Percentiles rank a stretch among this genome's conserved stretches.
These are phyloP conservation scores for Tineola bisselliella DNA, from an alignment of 2,888 invertebrate species.

Conservation along the genomic window DNA sequence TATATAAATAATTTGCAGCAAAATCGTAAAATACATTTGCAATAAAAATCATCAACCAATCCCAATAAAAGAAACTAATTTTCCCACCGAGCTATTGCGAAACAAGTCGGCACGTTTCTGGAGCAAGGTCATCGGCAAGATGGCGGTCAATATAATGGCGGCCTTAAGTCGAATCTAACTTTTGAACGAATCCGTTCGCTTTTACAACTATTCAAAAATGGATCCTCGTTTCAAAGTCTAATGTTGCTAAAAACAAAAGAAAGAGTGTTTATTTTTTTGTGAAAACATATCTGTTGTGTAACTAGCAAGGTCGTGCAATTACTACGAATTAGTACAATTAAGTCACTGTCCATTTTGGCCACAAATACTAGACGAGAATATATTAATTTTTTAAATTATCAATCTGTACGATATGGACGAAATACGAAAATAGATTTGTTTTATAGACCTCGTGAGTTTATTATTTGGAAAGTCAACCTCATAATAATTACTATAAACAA, in stretches of 20 bases:
- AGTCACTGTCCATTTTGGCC: too few relatives aligned
- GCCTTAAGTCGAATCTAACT: constrained; percentile 45
- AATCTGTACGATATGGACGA: too few relatives aligned
- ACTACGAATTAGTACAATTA: background rate
- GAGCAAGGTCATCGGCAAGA: constrained; percentile 55
- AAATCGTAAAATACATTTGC: background rate
- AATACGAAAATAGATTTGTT: too few relatives aligned
- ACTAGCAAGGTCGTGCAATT: constrained; percentile 8
- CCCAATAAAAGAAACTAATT: constrained; percentile 42
- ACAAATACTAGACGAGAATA: too few relatives aligned
- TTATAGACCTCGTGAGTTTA: too few relatives aligned
- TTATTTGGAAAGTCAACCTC: too few relatives aligned
- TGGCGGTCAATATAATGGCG: constrained; percentile 48
- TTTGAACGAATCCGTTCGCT: constrained; percentile 31
- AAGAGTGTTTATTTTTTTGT: constrained; percentile 11
- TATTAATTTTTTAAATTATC: too few relatives aligned
- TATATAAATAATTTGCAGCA: too few relatives aligned
- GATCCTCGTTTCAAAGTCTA: background rate
- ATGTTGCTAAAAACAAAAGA: background rate
- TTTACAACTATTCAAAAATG: background rate
- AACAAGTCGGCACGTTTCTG: constrained; percentile 46
- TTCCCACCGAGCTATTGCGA: constrained; percentile 52
- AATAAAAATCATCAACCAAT: constrained; percentile 8
- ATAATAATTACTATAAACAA: too few relatives aligned
- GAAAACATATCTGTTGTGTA: constrained; percentile 9